phyloP scores from a whole-genome alignment of 30 jellyfish, hydroid and myxozoan species.

The Pseudorhiza aurosa region DNA sequence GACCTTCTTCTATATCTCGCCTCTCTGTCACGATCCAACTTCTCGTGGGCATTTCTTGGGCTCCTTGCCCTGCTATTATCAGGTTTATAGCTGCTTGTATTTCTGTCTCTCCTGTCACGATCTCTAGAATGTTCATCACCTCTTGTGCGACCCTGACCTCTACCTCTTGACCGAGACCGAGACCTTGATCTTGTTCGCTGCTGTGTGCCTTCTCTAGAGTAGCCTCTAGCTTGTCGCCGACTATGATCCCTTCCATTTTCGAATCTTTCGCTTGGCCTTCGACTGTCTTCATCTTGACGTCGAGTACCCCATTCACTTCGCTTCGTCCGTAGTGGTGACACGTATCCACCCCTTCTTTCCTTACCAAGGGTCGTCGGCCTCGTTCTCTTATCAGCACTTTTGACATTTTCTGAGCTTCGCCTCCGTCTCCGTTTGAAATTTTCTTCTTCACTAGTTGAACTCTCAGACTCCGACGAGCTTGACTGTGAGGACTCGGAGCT shows the following conservation, averaged over 20 bases:
- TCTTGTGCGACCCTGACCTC: background rate
- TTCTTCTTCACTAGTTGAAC: conserved; percentile 59
- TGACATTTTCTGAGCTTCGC: conserved; percentile 20
- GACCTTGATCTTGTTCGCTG: conserved; percentile 7
- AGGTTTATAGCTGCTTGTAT: background rate
- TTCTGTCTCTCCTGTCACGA: background rate
- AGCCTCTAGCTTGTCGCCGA: background rate
- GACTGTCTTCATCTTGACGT: background rate
- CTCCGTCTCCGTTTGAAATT: conserved; percentile 44
- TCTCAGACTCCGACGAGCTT: conserved; percentile 36
- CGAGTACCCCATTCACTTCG: conserved; percentile 44
- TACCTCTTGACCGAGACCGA: conserved; percentile 14
- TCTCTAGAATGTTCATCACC: background rate
- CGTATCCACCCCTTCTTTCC: conserved; percentile 26
- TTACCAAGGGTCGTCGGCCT: conserved; percentile 1
- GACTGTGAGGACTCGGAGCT: conserved; percentile 39
- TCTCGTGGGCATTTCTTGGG: background rate
- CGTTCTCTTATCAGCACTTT: background rate
- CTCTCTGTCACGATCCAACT: background rate
- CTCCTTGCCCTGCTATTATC: background rate
- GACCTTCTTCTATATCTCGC: background rate
- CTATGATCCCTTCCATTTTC: background rate
- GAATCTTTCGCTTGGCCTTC: background rate
- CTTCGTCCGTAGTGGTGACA: conserved; percentile 26
- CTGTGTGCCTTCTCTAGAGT: background rate